phyloP scores from a whole-genome alignment of 2,113 vertebrate genomes.

The Microcebus tavaratra region DNA sequence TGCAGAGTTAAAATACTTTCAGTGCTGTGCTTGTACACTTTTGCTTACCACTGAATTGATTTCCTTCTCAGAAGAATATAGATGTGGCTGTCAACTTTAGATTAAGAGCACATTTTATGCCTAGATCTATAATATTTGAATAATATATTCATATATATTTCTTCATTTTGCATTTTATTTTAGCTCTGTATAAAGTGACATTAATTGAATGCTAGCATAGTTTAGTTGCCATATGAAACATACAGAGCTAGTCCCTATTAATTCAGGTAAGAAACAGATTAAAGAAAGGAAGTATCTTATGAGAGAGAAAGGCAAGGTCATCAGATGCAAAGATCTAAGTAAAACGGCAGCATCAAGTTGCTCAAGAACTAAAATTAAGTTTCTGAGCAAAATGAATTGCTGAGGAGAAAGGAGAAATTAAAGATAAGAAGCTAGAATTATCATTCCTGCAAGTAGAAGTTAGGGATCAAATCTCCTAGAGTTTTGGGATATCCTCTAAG shows the following conservation, averaged over 20 bases:
- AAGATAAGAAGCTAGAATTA: background rate
- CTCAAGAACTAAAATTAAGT: conserved; percentile 9
- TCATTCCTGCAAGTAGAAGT: background rate
- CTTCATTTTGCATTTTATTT: conserved; percentile 38
- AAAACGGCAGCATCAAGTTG: background rate
- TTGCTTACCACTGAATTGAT: background rate
- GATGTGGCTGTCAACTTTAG: background rate
- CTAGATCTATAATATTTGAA: background rate
- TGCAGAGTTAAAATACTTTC: background rate
- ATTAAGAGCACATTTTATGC: conserved; percentile 3
- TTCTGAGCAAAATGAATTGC: background rate
- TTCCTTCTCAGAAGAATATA: background rate
- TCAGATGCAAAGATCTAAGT: background rate
- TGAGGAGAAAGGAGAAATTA: conserved; percentile 1
- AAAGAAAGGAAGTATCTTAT: background rate
- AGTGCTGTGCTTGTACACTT: background rate
- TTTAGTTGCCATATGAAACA: conserved; percentile 4
- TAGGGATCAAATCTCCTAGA: background rate
- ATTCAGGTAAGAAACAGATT: conserved; percentile 18
- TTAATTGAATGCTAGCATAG: background rate
- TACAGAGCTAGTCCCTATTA: background rate
- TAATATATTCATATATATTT: background rate
- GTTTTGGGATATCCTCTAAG: background rate
- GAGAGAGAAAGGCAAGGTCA: background rate
- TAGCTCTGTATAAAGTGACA: background rate